These are phyloP conservation scores for Salmo trutta DNA, from an alignment of 2,797 vertebrate species.

Conservation along the genomic window DNA sequence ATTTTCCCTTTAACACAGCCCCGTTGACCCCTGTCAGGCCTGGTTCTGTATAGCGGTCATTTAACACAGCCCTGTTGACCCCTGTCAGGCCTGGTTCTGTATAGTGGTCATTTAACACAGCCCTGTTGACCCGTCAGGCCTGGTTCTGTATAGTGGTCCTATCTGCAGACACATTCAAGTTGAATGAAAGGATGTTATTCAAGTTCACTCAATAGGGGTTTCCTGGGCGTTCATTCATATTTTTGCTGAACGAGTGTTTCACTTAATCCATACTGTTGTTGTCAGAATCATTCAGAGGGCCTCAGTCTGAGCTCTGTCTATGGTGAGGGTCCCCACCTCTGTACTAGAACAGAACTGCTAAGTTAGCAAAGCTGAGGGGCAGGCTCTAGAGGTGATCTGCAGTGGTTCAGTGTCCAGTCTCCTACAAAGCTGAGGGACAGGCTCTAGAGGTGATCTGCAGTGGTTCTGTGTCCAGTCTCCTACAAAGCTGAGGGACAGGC, in stretches of 20 bases:
- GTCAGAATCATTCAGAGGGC: conserved; percentile 62
- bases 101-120: no score
- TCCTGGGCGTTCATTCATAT: conserved; percentile 36
- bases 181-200: conserved; percentile 29
- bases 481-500: background rate
- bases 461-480: no score
- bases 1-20: no score
- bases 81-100: no score
- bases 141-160: background rate
- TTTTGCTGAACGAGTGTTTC: conserved; percentile 65
- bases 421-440: no score
- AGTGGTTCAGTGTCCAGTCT: no score
- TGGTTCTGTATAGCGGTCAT: no score
- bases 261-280: conserved; percentile 61
- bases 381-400: background rate
- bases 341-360: conserved; percentile 61
- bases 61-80: no score
- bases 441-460: no score
- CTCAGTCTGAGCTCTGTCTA: conserved; percentile 53
- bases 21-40: no score
- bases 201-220: conserved; percentile 6
- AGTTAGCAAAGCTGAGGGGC: conserved; percentile 59
- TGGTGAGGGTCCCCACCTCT: conserved; percentile 27
- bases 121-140: background rate
- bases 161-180: conserved; percentile 21